These are phyloP conservation scores for Drosophila neocordata DNA, from an alignment of 1,140 invertebrate species.

Conservation along the genomic window DNA sequence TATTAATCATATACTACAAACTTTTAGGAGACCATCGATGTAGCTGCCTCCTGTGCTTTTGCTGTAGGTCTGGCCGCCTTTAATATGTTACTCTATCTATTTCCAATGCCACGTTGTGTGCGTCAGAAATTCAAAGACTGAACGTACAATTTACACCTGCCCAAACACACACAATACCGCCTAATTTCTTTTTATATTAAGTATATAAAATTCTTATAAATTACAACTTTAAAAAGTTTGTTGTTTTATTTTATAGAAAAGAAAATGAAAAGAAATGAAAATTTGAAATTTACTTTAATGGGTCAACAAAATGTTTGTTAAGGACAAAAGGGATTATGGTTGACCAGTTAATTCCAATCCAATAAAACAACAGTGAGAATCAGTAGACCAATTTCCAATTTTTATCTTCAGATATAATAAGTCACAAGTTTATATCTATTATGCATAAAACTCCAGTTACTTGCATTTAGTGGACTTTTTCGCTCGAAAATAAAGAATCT, in stretches of 20 bases:
- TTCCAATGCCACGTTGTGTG: constrained; percentile 93
- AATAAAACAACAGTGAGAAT: no score
- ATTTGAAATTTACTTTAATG: no score
- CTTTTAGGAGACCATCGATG: constrained; percentile 84
- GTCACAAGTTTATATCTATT: no score
- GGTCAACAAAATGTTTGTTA: no score
- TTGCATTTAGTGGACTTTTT: background rate
- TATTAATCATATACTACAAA: background rate
- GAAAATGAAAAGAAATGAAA: no score
- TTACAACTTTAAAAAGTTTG: background rate
- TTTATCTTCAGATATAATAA: no score
- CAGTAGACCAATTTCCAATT: no score
- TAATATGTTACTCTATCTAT: constrained; percentile 92
- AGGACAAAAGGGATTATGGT: no score
- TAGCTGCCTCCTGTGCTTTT: constrained; percentile 93
- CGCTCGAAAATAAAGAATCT: constrained; percentile 63
- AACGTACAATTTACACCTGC: constrained; percentile 35
- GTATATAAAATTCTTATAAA: background rate
- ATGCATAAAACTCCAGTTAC: no score
- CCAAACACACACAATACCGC: background rate
- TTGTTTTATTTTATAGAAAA: no score
- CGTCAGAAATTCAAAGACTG: constrained; percentile 95
- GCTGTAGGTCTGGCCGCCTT: constrained; percentile 90
- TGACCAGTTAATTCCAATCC: no score
- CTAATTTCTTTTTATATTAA: background rate